phyloP scores from a whole-genome alignment of 30 jellyfish, hydroid and myxozoan species.

The Chrysaora quinquecirrha region DNA sequence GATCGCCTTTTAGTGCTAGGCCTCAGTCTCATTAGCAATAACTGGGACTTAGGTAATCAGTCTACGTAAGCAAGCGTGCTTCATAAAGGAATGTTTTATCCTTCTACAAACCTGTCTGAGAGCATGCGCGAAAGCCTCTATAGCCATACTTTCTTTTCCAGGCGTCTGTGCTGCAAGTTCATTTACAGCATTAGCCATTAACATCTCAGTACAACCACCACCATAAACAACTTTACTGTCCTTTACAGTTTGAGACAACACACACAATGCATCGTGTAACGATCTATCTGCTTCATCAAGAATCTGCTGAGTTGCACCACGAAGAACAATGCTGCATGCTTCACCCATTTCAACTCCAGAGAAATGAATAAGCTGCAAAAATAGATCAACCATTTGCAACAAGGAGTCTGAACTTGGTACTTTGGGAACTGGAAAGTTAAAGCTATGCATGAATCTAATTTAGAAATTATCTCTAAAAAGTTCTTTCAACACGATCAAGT shows the following conservation, averaged over 20 bases:
- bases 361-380: constrained; percentile 75
- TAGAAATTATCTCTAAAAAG: too few species aligned
- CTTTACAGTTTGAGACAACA: constrained; percentile 87
- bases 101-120: constrained; percentile 93
- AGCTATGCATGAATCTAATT: too few species aligned
- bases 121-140: constrained; percentile 89
- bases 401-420: too few species aligned
- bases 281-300: constrained; percentile 99
- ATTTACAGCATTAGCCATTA: constrained; percentile 96
- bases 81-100: too few species aligned
- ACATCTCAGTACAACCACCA: constrained; percentile 98
- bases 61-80: too few species aligned
- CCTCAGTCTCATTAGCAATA: too few species aligned
- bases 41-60: too few species aligned
- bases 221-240: constrained; percentile 93
- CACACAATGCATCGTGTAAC: constrained; percentile 98
- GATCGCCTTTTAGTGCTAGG: too few species aligned
- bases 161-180: constrained; percentile 90
- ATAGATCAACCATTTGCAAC: too few species aligned
- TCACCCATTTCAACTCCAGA: constrained; percentile 99
- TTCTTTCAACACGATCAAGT: too few species aligned
- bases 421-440: too few species aligned
- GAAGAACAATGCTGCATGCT: constrained; percentile 95
- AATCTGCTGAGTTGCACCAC: constrained; percentile 97
- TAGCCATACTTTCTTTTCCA: constrained; percentile 98